Evolutionary conservation across 2,113 vertebrate genomes (phyloP), one percentile per base, ranked within the genome.

Genomic region (Myiopsitta monachus): DNA sequence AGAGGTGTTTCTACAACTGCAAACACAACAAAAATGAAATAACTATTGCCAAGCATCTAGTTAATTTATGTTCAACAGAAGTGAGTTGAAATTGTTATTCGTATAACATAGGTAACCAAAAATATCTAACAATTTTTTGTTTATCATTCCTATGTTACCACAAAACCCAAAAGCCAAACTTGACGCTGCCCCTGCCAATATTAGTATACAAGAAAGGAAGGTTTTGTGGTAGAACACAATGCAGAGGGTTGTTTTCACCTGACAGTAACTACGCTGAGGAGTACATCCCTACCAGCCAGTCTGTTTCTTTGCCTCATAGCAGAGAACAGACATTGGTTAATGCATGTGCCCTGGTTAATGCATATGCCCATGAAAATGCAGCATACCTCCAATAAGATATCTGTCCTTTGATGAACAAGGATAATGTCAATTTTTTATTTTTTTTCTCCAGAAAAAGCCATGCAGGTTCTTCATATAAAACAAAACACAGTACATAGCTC

Each of bases 351-450:
- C 55, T 30, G 14, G 19, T 24, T 92, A 51, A 47, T 10, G 46
- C 54, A 7, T 1, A 4, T 14, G 21, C 15, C 51, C 55, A 68
- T 15, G 18, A 85, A 87, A 82, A 38, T 8, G 12, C 44, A 82
- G 43, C 27, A 33, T 24, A 46, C 8, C 11, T 57, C 1, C 0
- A 18, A 4, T 27, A 57, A 82, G 8, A 16, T 7, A 30, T 36
- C 43, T 61, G 14, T 44, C 14, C 61, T 69, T 61, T 43, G 26
- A 54, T 49, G 81, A 39, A 47, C 12, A 78, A 79, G 15, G 38
- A 13, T 66, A 55, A 73, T 5, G 11, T 39, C 31, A 18, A 26
- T 41, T 77, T 64, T 73, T 54, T 39, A 51, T 31, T 55, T 7
- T 55, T 80, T 86, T 69, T 69, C 47, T 15, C 33, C 57, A 55